Percentiles rank a stretch among this genome's conserved stretches.
Conservation (phyloP, 1,140 invertebrate genomes). For the Drosophila nasuta region DNA sequence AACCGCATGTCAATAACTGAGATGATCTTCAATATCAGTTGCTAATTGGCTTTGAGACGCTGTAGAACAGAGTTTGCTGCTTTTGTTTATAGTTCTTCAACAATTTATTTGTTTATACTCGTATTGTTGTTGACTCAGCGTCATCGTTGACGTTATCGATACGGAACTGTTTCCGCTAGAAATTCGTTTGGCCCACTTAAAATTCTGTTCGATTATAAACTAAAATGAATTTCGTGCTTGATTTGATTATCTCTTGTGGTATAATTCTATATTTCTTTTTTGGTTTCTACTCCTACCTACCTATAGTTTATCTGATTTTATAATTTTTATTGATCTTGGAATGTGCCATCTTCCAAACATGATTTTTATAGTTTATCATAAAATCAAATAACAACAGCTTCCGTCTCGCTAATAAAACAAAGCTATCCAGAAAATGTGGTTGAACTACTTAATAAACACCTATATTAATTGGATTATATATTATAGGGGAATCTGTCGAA, state of each 20-base stretch:
- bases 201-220: slow-evolving; percentile 22
- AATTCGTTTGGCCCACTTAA: slow-evolving; percentile 41
- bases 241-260: slow-evolving; percentile 48
- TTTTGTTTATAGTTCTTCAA: slow-evolving; percentile 19
- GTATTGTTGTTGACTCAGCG: slow-evolving; percentile 13
- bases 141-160: slow-evolving; percentile 20
- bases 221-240: slow-evolving; percentile 32
- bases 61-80: slow-evolving; percentile 20
- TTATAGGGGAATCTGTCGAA: background rate
- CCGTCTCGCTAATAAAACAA: slow-evolving; percentile 11
- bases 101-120: slow-evolving; percentile 21
- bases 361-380: slow-evolving; percentile 35
- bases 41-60: slow-evolving; percentile 26
- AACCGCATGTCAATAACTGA: slow-evolving; percentile 14
- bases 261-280: slow-evolving; percentile 21
- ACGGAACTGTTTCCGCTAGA: slow-evolving; percentile 62
- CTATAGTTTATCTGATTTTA: slow-evolving; percentile 24
- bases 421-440: background rate
- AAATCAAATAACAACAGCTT: slow-evolving; percentile 17
- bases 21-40: slow-evolving; percentile 25
- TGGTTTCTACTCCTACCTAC: no score
- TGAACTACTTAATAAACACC: slow-evolving; percentile 14
- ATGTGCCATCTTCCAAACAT: slow-evolving; percentile 14
- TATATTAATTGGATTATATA: slow-evolving; percentile 2
- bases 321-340: slow-evolving; percentile 25